These are phyloP conservation scores for Rhinogobius similis DNA, from an alignment of 2,113 vertebrate species.

Conservation along the genomic window DNA sequence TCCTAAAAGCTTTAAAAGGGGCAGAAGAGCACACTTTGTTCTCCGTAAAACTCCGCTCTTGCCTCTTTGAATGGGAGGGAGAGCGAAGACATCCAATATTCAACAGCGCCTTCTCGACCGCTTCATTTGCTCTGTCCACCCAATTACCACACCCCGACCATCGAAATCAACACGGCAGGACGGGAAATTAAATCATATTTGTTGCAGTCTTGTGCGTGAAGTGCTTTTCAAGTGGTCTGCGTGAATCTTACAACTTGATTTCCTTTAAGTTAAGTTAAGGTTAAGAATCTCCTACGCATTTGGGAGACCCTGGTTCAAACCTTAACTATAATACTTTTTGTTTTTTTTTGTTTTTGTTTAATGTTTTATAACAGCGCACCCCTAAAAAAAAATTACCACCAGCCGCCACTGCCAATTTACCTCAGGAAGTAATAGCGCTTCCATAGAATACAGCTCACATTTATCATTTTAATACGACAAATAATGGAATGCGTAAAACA, in stretches of 20 bases:
- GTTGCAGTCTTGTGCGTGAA: background rate
- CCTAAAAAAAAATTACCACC: too few species aligned
- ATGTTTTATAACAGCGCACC: too few species aligned
- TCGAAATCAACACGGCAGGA: constrained; percentile 7
- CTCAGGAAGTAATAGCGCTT: too few species aligned
- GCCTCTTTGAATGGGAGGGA: constrained; percentile 36
- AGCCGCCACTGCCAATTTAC: too few species aligned
- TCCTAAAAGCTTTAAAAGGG: constrained; percentile 5
- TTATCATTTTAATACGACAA: too few species aligned
- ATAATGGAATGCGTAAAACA: background rate
- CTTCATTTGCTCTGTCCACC: constrained; percentile 13
- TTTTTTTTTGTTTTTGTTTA: too few species aligned
- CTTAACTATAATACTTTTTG: too few species aligned
- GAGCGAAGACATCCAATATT: constrained; percentile 48
- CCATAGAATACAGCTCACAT: too few species aligned
- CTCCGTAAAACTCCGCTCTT: constrained; percentile 12
- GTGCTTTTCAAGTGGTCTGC: background rate
- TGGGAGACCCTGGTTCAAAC: too few species aligned
- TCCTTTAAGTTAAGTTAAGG: too few species aligned
- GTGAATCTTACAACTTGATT: background rate
- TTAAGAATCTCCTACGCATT: too few species aligned
- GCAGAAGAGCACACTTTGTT: constrained; percentile 25
- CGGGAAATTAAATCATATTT: constrained; percentile 4
- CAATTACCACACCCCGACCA: constrained; percentile 4
- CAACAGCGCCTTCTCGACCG: constrained; percentile 24